Conservation (phyloP, 2,888 invertebrate species). For the Linnaemya tessellans region DNA sequence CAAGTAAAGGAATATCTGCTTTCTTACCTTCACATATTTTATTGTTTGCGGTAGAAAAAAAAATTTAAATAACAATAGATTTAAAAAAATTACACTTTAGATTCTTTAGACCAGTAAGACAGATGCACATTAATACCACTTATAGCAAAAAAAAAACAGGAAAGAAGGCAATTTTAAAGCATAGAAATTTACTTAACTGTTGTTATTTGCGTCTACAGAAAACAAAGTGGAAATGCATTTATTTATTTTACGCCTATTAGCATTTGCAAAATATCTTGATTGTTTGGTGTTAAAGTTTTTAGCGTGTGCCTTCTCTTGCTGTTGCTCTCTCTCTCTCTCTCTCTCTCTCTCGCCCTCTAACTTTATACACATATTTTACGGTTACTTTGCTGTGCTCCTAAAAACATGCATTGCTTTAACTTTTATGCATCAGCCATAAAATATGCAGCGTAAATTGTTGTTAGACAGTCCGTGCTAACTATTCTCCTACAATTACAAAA, state of each 20-base stretch:
- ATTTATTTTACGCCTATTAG: constrained; percentile 67
- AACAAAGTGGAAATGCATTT: constrained; percentile 54
- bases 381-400: constrained; percentile 51
- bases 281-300: constrained; percentile 48
- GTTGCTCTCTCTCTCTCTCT: background rate
- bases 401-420: constrained; percentile 54
- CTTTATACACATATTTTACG: constrained; percentile 12
- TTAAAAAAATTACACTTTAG: constrained; percentile 30
- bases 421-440: constrained; percentile 62
- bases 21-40: background rate
- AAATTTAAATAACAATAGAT: background rate
- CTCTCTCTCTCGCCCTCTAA: background rate
- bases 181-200: background rate
- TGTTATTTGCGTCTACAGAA: background rate
- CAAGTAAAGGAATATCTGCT: background rate
- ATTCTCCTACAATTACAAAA: constrained; percentile 4
- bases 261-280: constrained; percentile 67
- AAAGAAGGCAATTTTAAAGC: background rate
- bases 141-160: background rate
- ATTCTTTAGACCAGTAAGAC: constrained; percentile 18
- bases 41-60: background rate
- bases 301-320: background rate
- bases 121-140: background rate
- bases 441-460: constrained; percentile 69
- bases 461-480: constrained; percentile 47